Evolutionary conservation across 2,113 vertebrate genomes (phyloP), one percentile per base, ranked within the genome.

Genomic region (Chauna torquata): DNA sequence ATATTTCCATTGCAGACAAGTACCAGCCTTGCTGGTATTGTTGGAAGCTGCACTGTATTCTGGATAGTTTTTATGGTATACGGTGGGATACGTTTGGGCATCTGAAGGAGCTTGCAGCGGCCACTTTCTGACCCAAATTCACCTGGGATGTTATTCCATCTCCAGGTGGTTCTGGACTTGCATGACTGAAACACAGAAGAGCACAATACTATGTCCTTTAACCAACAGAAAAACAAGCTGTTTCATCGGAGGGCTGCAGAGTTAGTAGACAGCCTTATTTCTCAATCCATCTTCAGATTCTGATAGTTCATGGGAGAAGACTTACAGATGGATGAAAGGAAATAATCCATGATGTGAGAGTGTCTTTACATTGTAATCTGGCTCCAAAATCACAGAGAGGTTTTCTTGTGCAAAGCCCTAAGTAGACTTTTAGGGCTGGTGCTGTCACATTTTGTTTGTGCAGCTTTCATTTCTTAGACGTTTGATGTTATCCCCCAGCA

Each of bases 1-100:
- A 23, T 58, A 75, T 66, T 77, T 65, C 76, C 81, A 18, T 42
- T 80, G 94, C 92, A 96, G 86, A 95, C 86, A 85, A 91, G 91
- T 95, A 85, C 85, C 94, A 95, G 91, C 75, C 81, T 88, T 77
- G 49, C 74, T 92, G 82, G 44, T 55, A 44, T 61, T 90, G 70
- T 72, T 76, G 38, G 78, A 61, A 74, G 45, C 42, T 76, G 8
- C 66, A 45, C 82, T 91, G 66, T 87, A 34, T 10, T 74, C 54
- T n/a, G 74, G 54, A 49, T n/a, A 27, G 38, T 49, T 94, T 92
- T 70, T 79, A n/a, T 85, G 58, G 42, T 50, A 22, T 82, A 6
- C 54, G 80, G 38, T 82, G 54, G 54, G 62, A 80, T 77, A 57
- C 66, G 49, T 85, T 47, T 80, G 7, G 4, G 68, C 3, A 2